Evolutionary conservation across 2,888 invertebrate genomes (phyloP).

Genomic region (Eumacrocentrus americanus): DNA sequence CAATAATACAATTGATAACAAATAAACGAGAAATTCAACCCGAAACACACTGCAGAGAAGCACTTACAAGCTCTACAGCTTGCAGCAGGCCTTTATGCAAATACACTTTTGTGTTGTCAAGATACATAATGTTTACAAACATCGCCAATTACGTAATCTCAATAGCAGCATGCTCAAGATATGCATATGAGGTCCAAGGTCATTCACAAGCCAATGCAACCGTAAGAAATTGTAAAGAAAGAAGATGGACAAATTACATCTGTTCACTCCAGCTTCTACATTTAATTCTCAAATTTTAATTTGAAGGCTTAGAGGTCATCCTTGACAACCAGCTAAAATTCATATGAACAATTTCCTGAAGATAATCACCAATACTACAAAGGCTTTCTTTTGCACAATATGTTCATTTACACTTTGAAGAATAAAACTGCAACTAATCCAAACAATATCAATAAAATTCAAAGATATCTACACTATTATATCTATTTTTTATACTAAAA

Average conservation of each 20-base stretch:
- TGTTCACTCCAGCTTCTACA: background rate
- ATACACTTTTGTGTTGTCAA: background rate
- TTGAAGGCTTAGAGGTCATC: no score
- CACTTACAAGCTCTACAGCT: background rate
- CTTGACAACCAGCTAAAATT: no score
- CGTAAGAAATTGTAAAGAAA: background rate
- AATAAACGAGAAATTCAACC: background rate
- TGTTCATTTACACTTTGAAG: no score
- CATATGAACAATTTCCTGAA: no score
- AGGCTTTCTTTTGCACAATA: no score
- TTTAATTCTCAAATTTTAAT: no score
- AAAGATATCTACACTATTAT: no score
- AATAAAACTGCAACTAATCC: no score
- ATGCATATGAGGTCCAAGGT: background rate
- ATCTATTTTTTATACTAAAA: no score
- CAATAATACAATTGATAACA: background rate
- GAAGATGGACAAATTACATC: background rate
- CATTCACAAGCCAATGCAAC: no score
- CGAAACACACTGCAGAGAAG: background rate
- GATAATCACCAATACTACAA: no score
- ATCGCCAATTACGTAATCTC: constrained; percentile 16
- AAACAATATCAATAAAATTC: no score
- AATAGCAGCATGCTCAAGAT: constrained; percentile 11
- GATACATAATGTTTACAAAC: constrained; percentile 26
- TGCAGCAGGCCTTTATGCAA: background rate